Base-by-base conservation (phyloP, 1,140 invertebrate genomes). In the Stratiolaelaps scimitus region DNA sequence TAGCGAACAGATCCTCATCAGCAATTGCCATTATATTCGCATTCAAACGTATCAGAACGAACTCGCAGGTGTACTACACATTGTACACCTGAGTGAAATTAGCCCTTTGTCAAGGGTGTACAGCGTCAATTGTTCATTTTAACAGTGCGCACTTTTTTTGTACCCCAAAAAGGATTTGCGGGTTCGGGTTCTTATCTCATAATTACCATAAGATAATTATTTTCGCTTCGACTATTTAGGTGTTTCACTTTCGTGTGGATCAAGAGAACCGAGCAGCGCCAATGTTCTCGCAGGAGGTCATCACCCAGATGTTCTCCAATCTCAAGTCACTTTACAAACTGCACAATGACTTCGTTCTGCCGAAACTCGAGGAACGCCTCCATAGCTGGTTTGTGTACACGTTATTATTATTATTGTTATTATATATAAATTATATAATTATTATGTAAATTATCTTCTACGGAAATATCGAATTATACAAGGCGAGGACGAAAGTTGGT, bases 231-330 rank as follows among this genome's bases (percentile, higher is more conserved):
- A 26, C 69, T 71, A n/a, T 72, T 19, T 70, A 80, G 78, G 75
- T 77, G n/a, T 81, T 81, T 69, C 77, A 79, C 69, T 78, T 77
- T 67, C 74, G 76, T 67, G 75, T 81, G 1, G 75, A 76, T 43
- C 74, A 79, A 67, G 79, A 80, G 70, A 81, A 81, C 69, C 69
- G 78, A 47, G 75, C 72, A 15, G 73, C 77, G 34, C 70, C 72
- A 23, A 78, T 81, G 71, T 76, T 82, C 66, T 75, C 79, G 1
- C 69, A 71, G 5, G 80, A 81, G 34, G 74, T 76, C 6, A 72
- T 81, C 45, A 75, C 74, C 17, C 76, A 79, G 65, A 81, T 83
- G 75, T 82, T 83, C 71, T 78, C 80, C 45, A 82, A 81, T 71
- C 77, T 81, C 56, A 79, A 80, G 67, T 80, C 78, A 64, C 77